phyloP scores from a whole-genome alignment of 1,140 invertebrate genomes.

The Zaprionus nigranus region DNA sequence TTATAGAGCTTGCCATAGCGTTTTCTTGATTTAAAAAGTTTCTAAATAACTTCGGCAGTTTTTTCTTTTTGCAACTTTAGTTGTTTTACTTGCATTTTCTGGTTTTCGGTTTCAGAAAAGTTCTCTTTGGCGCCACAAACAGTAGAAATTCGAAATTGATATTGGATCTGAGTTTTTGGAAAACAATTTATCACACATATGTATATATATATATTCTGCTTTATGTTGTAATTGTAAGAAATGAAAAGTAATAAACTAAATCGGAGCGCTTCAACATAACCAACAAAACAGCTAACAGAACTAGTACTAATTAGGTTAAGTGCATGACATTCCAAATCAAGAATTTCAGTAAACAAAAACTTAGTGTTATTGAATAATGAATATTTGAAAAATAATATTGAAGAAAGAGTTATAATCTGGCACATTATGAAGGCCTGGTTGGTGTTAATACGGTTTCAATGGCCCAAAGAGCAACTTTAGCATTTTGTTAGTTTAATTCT shows the following conservation, averaged over 20 bases:
- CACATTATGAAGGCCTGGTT: constrained; percentile 36
- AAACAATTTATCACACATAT: constrained; percentile 50
- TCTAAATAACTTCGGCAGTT: constrained; percentile 44
- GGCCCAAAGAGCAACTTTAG: constrained; percentile 84
- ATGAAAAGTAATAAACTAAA: constrained; percentile 47
- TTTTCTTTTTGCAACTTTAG: constrained; percentile 16
- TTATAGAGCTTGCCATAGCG: constrained; percentile 56
- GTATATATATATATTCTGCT: constrained; percentile 72
- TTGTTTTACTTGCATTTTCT: constrained; percentile 36
- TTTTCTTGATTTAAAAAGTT: constrained; percentile 49
- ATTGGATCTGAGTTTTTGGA: constrained; percentile 44
- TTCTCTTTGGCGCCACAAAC: constrained; percentile 88
- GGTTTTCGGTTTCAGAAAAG: constrained; percentile 87
- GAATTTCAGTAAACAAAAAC: constrained; percentile 30
- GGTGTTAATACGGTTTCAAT: constrained; percentile 66
- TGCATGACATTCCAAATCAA: constrained; percentile 71
- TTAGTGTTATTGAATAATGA: constrained; percentile 19
- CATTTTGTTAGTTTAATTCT: constrained; percentile 46
- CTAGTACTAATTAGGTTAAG: constrained; percentile 60
- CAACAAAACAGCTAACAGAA: constrained; percentile 54
- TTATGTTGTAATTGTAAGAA: constrained; percentile 46
- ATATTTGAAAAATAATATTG: constrained; percentile 18
- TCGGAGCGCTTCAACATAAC: constrained; percentile 43
- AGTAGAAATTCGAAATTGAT: constrained; percentile 78
- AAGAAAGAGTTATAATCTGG: constrained; percentile 41